Evolutionary conservation across 2,113 vertebrate genomes (phyloP).

Genomic region (Oceanites oceanicus): DNA sequence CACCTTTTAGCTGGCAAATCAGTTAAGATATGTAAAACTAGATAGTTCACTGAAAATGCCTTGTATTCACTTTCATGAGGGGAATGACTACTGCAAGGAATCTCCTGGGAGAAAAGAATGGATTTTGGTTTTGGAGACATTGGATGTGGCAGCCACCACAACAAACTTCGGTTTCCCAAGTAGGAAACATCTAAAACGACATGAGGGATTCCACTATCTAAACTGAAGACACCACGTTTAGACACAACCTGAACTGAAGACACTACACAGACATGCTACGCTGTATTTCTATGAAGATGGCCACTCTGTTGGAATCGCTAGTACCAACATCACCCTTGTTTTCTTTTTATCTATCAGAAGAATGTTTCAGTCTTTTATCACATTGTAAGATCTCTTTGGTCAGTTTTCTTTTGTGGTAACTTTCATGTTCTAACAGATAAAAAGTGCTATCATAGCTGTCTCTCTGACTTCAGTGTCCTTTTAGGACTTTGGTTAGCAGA

Average conservation of each 20-base stretch:
- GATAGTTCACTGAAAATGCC: neutral
- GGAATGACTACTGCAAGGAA: neutral
- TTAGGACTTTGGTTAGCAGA: neutral
- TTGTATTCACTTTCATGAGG: neutral
- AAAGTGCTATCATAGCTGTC: neutral
- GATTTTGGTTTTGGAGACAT: neutral
- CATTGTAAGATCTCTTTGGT: neutral
- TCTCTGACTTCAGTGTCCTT: neutral
- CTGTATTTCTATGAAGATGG: neutral
- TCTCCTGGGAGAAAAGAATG: neutral
- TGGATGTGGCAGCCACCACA: neutral
- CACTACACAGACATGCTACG: no score
- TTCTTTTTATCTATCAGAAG: neutral
- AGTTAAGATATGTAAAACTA: neutral
- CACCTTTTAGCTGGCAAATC: neutral
- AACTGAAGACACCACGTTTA: neutral
- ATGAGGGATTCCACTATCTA: neutral
- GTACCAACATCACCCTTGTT: neutral
- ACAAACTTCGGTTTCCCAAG: neutral
- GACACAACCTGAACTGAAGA: neutral
- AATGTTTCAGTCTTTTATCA: neutral
- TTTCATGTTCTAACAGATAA: neutral
- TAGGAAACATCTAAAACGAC: neutral
- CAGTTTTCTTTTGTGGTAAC: neutral
- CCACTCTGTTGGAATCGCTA: neutral